Conservation (phyloP, 2,113 vertebrate genomes). For the Chunga burmeisteri region DNA sequence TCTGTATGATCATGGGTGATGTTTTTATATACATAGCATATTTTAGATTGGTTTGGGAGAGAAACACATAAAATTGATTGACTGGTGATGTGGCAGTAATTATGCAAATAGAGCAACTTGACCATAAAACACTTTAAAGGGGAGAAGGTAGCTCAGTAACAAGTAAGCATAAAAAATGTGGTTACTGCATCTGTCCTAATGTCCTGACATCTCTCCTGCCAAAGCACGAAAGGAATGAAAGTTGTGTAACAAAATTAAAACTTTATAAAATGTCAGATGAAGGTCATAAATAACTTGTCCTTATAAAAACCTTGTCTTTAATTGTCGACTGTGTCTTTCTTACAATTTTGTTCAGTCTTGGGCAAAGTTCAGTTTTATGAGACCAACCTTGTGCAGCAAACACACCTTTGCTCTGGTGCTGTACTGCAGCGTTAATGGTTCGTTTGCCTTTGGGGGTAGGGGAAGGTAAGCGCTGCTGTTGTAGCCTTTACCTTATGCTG, state of each 20-base stretch:
- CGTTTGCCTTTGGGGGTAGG: conserved; percentile 65
- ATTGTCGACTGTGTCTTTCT: conserved; percentile 1
- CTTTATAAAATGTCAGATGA: conserved; percentile 17
- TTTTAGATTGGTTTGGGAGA: conserved; percentile 18
- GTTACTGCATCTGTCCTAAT: not conserved
- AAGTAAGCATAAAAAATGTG: not conserved
- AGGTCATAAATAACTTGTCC: conserved; percentile 42
- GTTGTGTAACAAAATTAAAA: conserved; percentile 34
- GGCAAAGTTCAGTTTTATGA: conserved; percentile 71
- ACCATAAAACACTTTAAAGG: conserved; percentile 11
- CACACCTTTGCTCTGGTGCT: conserved; percentile 70
- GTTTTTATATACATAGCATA: conserved; percentile 8
- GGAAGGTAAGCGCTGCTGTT: conserved; percentile 34
- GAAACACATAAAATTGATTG: conserved; percentile 48
- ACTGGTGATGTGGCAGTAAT: conserved; percentile 49
- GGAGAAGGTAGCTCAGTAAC: not conserved
- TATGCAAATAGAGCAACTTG: conserved; percentile 32
- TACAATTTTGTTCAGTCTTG: conserved; percentile 50
- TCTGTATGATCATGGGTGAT: not conserved
- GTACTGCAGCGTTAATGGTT: conserved; percentile 57
- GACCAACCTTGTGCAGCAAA: conserved; percentile 64
- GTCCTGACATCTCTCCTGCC: not conserved
- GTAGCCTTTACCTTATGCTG: conserved; percentile 2
- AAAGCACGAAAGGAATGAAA: not conserved
- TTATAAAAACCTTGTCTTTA: conserved; percentile 13